Evolutionary conservation across 2,797 vertebrate species (phyloP).

Genomic region (Lepilemur septentrionalis): DNA sequence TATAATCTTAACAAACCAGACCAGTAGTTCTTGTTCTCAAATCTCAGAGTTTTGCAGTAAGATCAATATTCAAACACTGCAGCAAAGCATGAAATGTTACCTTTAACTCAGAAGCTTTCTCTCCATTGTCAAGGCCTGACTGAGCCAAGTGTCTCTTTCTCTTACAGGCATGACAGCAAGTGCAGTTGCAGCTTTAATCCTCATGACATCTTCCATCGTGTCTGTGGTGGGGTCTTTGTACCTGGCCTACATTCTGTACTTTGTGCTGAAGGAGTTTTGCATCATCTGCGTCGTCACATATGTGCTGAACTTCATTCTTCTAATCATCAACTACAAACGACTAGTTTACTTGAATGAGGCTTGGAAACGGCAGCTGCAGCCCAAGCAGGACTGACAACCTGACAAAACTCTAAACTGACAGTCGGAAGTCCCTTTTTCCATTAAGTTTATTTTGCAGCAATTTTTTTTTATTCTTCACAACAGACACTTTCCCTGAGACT

Average conservation of each 20-base stretch:
- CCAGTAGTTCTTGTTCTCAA: background rate
- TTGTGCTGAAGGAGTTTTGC: slow-evolving; percentile 99
- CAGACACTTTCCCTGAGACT: slow-evolving; percentile 83
- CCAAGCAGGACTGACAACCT: slow-evolving; percentile 94
- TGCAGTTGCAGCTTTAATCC: slow-evolving; percentile 97
- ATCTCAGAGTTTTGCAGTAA: background rate
- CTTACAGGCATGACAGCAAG: slow-evolving; percentile 95
- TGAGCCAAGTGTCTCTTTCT: slow-evolving; percentile 40
- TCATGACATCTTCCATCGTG: slow-evolving; percentile 98
- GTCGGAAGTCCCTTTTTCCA: slow-evolving; percentile 95
- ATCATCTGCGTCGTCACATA: slow-evolving; percentile 97
- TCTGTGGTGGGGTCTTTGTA: slow-evolving; percentile 97
- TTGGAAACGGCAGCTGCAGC: slow-evolving; percentile 97
- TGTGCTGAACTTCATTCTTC: slow-evolving; percentile 98
- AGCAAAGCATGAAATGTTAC: background rate
- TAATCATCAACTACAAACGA: slow-evolving; percentile 99
- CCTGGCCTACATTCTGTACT: slow-evolving; percentile 99
- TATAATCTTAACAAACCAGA: background rate
- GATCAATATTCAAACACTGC: background rate
- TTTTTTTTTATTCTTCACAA: slow-evolving; percentile 86
- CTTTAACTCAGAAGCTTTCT: background rate
- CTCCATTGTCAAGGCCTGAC: background rate
- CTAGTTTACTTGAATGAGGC: slow-evolving; percentile 99
- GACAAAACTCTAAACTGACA: slow-evolving; percentile 91
- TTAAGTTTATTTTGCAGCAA: slow-evolving; percentile 97